phyloP scores from a whole-genome alignment of 2,888 invertebrate species.

The Poecilus cupreus region DNA sequence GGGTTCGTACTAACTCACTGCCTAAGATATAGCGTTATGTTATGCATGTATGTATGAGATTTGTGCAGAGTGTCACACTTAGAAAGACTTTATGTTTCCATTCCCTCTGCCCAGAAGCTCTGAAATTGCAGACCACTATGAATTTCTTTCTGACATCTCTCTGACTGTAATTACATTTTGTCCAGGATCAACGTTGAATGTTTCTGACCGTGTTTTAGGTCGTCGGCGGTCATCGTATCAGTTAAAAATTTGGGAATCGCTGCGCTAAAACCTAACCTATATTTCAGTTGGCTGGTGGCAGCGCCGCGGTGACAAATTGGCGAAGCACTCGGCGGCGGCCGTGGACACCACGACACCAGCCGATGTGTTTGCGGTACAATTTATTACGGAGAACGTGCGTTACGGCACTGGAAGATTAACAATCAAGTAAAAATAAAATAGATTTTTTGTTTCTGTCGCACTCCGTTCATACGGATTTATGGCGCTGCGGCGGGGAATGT shows the following conservation, averaged over 20 bases:
- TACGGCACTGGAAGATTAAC: slow-evolving; percentile 44
- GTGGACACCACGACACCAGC: background rate
- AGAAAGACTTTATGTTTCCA: too few species aligned
- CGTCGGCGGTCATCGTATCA: too few species aligned
- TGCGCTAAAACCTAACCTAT: background rate
- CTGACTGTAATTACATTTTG: too few species aligned
- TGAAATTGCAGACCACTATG: background rate
- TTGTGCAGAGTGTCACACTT: too few species aligned
- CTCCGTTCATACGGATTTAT: background rate
- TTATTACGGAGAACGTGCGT: slow-evolving; percentile 40
- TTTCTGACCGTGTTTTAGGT: too few species aligned
- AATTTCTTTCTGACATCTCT: background rate
- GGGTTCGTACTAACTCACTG: too few species aligned
- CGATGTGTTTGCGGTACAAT: slow-evolving; percentile 42
- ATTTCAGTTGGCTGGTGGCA: slow-evolving; percentile 11
- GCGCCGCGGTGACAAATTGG: slow-evolving; percentile 31
- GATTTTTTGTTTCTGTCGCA: slow-evolving; percentile 17
- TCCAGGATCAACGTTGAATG: too few species aligned
- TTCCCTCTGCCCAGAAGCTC: background rate
- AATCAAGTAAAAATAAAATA: slow-evolving; percentile 46
- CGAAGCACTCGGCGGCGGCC: slow-evolving; percentile 7
- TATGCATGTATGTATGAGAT: too few species aligned
- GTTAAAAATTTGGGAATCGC: background rate
- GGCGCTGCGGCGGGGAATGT: background rate
- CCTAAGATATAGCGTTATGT: too few species aligned